Evolutionary conservation across 2,797 vertebrate species (phyloP).

Genomic region (Pangasius larnaudii): DNA sequence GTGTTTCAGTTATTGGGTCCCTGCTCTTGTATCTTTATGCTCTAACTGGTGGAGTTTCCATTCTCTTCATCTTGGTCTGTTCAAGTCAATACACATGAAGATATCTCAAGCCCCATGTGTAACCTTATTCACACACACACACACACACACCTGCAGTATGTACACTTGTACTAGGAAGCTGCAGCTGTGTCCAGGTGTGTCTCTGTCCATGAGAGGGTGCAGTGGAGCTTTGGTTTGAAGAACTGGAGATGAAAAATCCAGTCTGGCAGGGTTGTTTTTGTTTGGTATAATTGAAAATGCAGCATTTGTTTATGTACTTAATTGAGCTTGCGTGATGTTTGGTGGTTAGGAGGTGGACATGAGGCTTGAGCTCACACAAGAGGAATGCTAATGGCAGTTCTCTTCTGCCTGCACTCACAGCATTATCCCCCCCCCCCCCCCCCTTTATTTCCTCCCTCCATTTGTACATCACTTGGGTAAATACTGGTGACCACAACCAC

Average conservation of each 20-base stretch:
- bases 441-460: constrained; percentile 24
- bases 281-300: constrained; percentile 74
- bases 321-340: constrained; percentile 79
- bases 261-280: constrained; percentile 58
- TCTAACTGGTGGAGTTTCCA: constrained; percentile 63
- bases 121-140: not conserved
- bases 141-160: constrained; percentile 40
- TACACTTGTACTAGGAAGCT: not conserved
- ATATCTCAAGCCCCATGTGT: not conserved
- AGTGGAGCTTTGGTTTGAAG: constrained; percentile 46
- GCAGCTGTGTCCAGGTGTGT: constrained; percentile 36
- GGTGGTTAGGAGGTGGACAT: constrained; percentile 76
- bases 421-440: constrained; percentile 29
- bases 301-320: constrained; percentile 75
- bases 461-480: constrained; percentile 65
- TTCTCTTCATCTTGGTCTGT: constrained; percentile 51
- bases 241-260: not conserved
- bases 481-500: constrained; percentile 74
- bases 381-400: constrained; percentile 80
- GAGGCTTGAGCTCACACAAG: constrained; percentile 76
- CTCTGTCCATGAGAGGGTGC: constrained; percentile 70
- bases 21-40: constrained; percentile 19
- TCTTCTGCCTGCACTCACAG: constrained; percentile 69
- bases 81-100: not conserved
- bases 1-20: not conserved